Percentiles rank a stretch among this genome's conserved stretches.
phyloP scores from a whole-genome alignment of 2,888 invertebrate genomes.

The Cephonodes hylas region DNA sequence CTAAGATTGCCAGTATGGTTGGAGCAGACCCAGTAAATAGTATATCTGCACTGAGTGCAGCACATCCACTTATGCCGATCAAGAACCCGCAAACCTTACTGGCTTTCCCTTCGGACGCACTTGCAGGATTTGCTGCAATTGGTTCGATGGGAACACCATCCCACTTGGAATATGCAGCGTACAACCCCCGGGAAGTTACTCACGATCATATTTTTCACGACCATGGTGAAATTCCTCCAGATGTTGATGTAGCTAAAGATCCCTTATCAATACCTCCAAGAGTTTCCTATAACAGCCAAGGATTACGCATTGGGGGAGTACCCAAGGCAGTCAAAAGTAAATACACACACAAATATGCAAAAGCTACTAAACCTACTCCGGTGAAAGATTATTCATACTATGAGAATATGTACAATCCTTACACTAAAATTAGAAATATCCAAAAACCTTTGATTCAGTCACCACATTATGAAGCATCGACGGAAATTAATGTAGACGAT shows the following conservation, averaged over 20 bases:
- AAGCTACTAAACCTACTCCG: conserved; percentile 45
- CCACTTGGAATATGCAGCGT: conserved; percentile 67
- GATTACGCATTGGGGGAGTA: conserved; percentile 49
- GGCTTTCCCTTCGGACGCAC: conserved; percentile 50
- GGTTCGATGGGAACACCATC: conserved; percentile 62
- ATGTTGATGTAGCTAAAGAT: conserved; percentile 58
- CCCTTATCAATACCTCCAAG: conserved; percentile 56
- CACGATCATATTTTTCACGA: conserved; percentile 77
- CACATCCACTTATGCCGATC: conserved; percentile 52
- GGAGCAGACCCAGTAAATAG: conserved; percentile 45
- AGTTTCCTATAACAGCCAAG: conserved; percentile 64
- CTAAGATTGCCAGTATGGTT: conserved; percentile 20
- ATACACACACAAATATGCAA: conserved; percentile 48
- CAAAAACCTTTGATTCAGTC: conserved; percentile 43
- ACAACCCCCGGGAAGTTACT: conserved; percentile 74
- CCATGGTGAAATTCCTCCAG: conserved; percentile 69
- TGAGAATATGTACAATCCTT: conserved; percentile 60
- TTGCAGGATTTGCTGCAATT: conserved; percentile 46
- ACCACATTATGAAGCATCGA: conserved; percentile 30
- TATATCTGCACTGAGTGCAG: conserved; percentile 47
- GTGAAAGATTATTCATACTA: conserved; percentile 65
- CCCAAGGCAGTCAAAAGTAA: conserved; percentile 50
- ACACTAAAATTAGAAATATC: conserved; percentile 43
- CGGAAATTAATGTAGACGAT: conserved; percentile 46
- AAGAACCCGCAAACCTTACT: conserved; percentile 53